Evolutionary conservation across 2,888 invertebrate genomes (phyloP).

Genomic region (Leptarthrus brevirostris): DNA sequence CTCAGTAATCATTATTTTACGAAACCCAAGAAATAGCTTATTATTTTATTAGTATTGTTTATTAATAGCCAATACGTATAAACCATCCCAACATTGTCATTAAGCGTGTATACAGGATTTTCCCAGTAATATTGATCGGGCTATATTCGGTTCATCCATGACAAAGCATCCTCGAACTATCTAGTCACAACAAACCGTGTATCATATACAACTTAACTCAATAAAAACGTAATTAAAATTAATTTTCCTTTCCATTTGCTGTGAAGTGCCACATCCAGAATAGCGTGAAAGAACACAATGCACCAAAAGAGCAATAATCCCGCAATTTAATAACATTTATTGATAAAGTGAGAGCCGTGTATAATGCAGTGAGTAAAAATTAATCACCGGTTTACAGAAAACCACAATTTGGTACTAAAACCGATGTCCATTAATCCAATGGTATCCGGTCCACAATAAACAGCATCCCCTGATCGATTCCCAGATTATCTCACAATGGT

Average conservation of each 20-base stretch:
- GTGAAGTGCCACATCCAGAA: too few species aligned
- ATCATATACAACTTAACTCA: too few species aligned
- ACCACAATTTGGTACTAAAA: constrained; percentile 48
- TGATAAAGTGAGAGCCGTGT: constrained; percentile 1
- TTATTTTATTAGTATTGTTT: too few species aligned
- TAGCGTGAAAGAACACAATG: neutral
- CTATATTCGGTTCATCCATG: too few species aligned
- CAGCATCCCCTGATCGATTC: constrained; percentile 41
- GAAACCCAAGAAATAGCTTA: too few species aligned
- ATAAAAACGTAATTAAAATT: neutral
- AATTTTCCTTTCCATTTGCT: neutral
- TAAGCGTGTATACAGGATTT: too few species aligned
- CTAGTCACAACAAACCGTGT: too few species aligned
- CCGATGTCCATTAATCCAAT: constrained; percentile 44
- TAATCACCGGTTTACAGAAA: constrained; percentile 43
- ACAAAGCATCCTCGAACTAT: too few species aligned
- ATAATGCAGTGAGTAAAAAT: constrained; percentile 42
- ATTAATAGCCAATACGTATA: too few species aligned
- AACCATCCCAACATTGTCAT: too few species aligned
- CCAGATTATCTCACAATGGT: constrained; percentile 30
- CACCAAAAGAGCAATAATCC: constrained; percentile 23
- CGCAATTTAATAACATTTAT: constrained; percentile 28
- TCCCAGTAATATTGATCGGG: too few species aligned
- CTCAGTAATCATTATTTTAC: too few species aligned
- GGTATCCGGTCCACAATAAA: constrained; percentile 20